A percentile compares a stretch with the other conserved stretches of the same genome.
Evolutionary conservation across 1,140 invertebrate species (phyloP).

Genomic region (Brachionus rotundiformis): DNA sequence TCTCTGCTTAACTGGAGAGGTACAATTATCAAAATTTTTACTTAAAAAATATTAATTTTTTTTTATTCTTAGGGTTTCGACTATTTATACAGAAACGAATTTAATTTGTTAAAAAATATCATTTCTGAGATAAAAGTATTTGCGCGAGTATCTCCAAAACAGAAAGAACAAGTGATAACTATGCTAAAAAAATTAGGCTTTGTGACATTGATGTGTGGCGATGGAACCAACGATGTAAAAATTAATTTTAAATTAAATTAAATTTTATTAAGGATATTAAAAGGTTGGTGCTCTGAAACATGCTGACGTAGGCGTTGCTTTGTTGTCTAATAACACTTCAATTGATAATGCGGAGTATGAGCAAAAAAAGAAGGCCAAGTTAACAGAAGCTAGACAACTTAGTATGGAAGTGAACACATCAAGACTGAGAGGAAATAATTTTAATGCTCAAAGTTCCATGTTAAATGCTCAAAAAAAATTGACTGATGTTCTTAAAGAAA

Average conservation of each 20-base stretch:
- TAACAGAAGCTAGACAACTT: conserved; percentile 65
- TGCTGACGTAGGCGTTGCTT: conserved; percentile 90
- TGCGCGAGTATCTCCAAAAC: conserved; percentile 90
- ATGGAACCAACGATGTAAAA: conserved; percentile 96
- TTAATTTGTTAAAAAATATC: conserved; percentile 71
- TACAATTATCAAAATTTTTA: conserved; percentile 55
- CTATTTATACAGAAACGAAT: conserved; percentile 53
- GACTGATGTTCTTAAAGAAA: conserved; percentile 52
- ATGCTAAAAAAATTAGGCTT: conserved; percentile 82
- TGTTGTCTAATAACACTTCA: conserved; percentile 82
- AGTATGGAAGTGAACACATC: background rate
- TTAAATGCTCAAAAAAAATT: conserved; percentile 49
- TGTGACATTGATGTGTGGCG: conserved; percentile 96
- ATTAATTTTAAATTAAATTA: background rate
- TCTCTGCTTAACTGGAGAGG: conserved; percentile 89
- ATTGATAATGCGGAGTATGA: conserved; percentile 60
- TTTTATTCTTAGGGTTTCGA: conserved; percentile 2
- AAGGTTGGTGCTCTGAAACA: conserved; percentile 89
- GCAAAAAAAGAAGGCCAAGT: conserved; percentile 71
- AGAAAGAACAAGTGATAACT: conserved; percentile 75
- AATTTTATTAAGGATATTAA: background rate
- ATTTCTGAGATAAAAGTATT: conserved; percentile 84
- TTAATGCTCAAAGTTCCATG: conserved; percentile 10
- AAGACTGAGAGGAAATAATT: conserved; percentile 22
- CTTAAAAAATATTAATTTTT: background rate